Evolutionary conservation across 2,113 vertebrate genomes (phyloP).

Genomic region (Melanotaenia duboulayi): DNA sequence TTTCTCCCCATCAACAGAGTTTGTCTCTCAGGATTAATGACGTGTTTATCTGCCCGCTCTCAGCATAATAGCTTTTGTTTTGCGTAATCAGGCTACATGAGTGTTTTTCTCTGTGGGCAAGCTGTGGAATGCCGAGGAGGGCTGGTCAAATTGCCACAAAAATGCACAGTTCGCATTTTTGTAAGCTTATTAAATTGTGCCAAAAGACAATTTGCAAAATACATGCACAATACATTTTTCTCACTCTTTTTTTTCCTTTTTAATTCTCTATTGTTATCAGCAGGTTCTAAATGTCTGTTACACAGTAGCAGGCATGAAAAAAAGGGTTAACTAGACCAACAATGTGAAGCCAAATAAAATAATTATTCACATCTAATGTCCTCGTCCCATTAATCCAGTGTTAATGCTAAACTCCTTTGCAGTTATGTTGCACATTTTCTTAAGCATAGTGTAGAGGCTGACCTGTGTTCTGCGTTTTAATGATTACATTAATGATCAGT

Average conservation of each 20-base stretch:
- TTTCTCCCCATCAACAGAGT: constrained; percentile 13
- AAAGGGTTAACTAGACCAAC: background rate
- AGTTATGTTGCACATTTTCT: no score
- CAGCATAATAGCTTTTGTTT: constrained; percentile 9
- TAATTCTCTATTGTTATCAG: constrained; percentile 1
- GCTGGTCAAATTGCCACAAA: background rate
- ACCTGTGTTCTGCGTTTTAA: no score
- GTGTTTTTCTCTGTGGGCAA: constrained; percentile 20
- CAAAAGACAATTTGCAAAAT: no score
- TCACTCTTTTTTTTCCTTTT: background rate
- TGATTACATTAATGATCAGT: no score
- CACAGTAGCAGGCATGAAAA: background rate
- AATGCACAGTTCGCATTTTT: constrained; percentile 6
- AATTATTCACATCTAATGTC: no score
- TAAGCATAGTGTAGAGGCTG: no score
- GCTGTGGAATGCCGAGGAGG: constrained; percentile 16
- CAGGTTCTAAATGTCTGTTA: constrained; percentile 17
- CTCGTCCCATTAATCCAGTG: no score
- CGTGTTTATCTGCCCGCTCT: constrained; percentile 47
- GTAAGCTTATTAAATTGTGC: no score
- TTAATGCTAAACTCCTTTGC: no score
- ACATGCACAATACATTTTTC: no score
- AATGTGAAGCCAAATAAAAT: no score
- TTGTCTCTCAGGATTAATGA: constrained; percentile 58
- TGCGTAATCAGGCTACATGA: constrained; percentile 50